A percentile compares a stretch with the other conserved stretches of the same genome.
These are phyloP conservation scores for Thalassoma bifasciatum DNA, from an alignment of 2,113 vertebrate species.

Conservation along the genomic window DNA sequence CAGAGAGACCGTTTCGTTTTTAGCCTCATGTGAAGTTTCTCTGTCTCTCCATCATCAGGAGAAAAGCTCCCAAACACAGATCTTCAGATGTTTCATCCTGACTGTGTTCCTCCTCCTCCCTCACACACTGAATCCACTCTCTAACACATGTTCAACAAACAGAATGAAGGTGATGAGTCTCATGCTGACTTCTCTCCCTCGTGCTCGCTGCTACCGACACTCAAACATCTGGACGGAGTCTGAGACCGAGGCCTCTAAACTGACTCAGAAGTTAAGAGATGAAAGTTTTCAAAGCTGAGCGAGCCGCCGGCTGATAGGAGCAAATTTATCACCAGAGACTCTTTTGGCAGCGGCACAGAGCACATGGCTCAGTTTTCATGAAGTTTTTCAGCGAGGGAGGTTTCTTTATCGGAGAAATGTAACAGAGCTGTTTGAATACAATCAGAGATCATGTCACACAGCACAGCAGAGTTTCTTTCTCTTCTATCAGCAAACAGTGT, in stretches of 20 bases:
- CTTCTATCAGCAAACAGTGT: neutral
- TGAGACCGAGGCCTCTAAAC: conserved; percentile 25
- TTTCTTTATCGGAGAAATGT: neutral
- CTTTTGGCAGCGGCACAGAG: conserved; percentile 41
- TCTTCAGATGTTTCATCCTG: neutral
- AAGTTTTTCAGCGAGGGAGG: conserved; percentile 6
- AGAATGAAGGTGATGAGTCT: conserved; percentile 29
- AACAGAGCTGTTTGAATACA: conserved; percentile 10
- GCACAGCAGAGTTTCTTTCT: neutral
- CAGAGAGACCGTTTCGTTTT: neutral
- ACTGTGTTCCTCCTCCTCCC: neutral
- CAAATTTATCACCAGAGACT: conserved; percentile 57
- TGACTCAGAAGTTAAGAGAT: conserved; percentile 21
- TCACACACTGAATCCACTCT: conserved; percentile 10
- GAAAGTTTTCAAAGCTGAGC: conserved; percentile 29
- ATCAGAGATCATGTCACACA: conserved; percentile 11
- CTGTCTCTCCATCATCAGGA: conserved; percentile 5
- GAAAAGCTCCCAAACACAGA: neutral
- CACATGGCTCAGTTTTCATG: conserved; percentile 50
- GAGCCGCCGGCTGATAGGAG: neutral
- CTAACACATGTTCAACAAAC: conserved; percentile 21
- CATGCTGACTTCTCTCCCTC: conserved; percentile 31
- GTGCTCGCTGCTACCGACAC: conserved; percentile 57
- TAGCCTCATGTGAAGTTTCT: neutral
- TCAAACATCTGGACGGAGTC: conserved; percentile 62